These are phyloP conservation scores for Xestoiulus laeticollis DNA, from an alignment of 2,888 invertebrate species.

Conservation along the genomic window DNA sequence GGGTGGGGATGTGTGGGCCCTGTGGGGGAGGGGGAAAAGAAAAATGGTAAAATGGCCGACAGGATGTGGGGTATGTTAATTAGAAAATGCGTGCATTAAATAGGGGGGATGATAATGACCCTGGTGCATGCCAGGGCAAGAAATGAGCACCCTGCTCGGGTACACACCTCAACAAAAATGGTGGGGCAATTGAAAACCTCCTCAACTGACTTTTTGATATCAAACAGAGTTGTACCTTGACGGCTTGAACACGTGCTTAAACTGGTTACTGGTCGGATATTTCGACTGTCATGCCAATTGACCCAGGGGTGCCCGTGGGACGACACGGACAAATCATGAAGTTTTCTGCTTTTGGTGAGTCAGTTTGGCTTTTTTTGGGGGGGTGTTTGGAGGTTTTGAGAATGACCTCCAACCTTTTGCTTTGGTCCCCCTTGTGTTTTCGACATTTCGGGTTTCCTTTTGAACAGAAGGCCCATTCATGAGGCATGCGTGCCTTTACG, in stretches of 20 bases:
- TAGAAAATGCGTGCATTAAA: not conserved
- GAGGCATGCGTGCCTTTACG: not conserved
- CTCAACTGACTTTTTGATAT: not conserved
- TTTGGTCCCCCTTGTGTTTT: not conserved
- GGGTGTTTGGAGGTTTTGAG: not conserved
- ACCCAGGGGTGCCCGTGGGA: not conserved
- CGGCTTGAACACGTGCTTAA: not conserved
- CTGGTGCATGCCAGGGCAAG: not conserved
- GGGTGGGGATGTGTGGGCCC: not conserved
- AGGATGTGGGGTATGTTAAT: conserved; percentile 28
- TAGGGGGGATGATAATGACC: conserved; percentile 18
- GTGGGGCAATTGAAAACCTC: not conserved
- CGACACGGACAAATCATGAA: conserved; percentile 16
- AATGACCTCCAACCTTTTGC: not conserved
- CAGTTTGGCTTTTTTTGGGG: not conserved
- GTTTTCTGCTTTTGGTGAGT: not conserved
- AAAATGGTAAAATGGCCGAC: not conserved
- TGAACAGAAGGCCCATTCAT: not conserved
- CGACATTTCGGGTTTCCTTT: not conserved
- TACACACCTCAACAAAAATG: not conserved
- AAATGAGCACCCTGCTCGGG: not conserved
- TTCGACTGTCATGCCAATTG: not conserved
- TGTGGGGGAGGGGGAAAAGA: not conserved
- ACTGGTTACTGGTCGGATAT: not conserved
- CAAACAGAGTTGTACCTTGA: not conserved